Percentiles rank a stretch among this genome's conserved stretches.
These are phyloP conservation scores for Phania funesta DNA, from an alignment of 2,888 invertebrate species.

Conservation along the genomic window DNA sequence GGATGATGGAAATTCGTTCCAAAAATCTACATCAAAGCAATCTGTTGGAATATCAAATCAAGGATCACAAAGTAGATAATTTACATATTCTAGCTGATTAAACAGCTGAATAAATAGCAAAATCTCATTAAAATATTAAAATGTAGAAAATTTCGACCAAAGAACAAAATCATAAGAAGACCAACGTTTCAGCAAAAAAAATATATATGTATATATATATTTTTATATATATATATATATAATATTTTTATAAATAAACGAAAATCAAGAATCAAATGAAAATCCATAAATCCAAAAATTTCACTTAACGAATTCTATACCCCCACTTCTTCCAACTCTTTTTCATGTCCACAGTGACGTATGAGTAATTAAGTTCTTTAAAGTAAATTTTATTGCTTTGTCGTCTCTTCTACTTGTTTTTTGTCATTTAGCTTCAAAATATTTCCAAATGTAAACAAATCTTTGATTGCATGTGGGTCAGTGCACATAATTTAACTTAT, in stretches of 20 bases:
- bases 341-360: neutral
- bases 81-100: too few species aligned
- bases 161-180: too few species aligned
- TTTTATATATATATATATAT: conserved; percentile 33
- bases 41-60: too few species aligned
- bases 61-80: too few species aligned
- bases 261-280: conserved; percentile 6
- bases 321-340: neutral
- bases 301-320: neutral
- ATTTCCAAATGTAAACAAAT: conserved; percentile 46
- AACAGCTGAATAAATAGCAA: too few species aligned
- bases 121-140: too few species aligned
- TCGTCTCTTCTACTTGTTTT: neutral
- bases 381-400: conserved; percentile 44
- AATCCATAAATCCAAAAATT: conserved; percentile 14
- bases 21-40: too few species aligned
- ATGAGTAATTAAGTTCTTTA: conserved; percentile 60
- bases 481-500: conserved; percentile 60
- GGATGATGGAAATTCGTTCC: too few species aligned
- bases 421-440: conserved; percentile 44
- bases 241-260: conserved; percentile 35
- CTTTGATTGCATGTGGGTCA: conserved; percentile 55
- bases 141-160: too few species aligned
- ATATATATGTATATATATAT: neutral
- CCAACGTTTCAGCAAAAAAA: too few species aligned